Evolutionary conservation across 2,888 invertebrate species (phyloP), one percentile per base, ranked within the genome.

Genomic region (Theretra japonica): DNA sequence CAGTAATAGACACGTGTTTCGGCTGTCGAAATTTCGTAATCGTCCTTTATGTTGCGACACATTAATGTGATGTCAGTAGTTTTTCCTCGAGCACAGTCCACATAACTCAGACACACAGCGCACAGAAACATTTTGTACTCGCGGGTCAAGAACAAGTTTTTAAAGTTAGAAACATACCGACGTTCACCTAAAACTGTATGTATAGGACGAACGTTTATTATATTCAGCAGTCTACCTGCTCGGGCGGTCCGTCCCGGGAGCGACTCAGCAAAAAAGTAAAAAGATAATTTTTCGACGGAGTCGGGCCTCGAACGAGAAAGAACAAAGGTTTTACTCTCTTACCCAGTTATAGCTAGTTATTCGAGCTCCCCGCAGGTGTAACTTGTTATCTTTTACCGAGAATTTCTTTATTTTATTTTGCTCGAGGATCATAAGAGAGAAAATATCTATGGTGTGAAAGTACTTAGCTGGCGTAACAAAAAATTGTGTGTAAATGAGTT

Each of bases 261-360:
- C 89, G 85, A 88, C 87, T 88, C 89, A 81, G 89, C 90, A 92
- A 92, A 93, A 89, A 92, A 89, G 87, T 86, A 91, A 92, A 93
- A 91, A 92, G 90, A 91, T 90, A 91, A 90, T 90, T 91, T 92
- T 92, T 89, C 89, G 92, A 53, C 88, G 83, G 87, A 90, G 87
- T 85, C 88, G 86, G 80, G 85, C 83, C 87, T 85, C 85, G 83
- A 83, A 83, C 87, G 88, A 85, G 88, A 88, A 90, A 89, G 92
- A 92, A 93, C 92, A 93, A 93, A 93, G 92, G 89, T 87, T 88
- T 88, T 88, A 87, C 85, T 82, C 83, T 86, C 82, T 89, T 90
- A 89, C 89, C 90, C 89, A 91, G 91, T 90, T 91, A 89, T 90
- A 90, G 89, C 87, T 89, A 90, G 89, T 88, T 93, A 89, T 88